Base-by-base conservation (phyloP, 2,797 vertebrate species). In the Paramormyrops hopkinsi region DNA sequence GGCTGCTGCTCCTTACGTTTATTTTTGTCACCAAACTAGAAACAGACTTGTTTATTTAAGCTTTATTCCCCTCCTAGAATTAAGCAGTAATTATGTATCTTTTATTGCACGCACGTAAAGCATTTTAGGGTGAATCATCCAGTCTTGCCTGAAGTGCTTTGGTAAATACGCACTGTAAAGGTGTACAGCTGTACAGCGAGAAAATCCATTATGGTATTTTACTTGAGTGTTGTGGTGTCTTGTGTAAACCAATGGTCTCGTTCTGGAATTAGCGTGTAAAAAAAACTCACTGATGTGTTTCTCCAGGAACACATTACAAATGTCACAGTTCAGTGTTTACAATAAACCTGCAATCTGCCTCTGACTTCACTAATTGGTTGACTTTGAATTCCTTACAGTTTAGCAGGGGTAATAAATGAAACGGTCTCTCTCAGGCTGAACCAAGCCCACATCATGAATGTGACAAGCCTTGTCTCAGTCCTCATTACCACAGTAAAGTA, bases 401-500 rank as follows among this genome's bases (percentile, higher is more conserved):
- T 56, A 87, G 25, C 51, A n/a, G 33, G 19, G 33, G 86, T 59
- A 56, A 59, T 86, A 54, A 56, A 86, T 59, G 86, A 86, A 56
- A 56, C 51, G 17, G 54, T 59, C 53, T 87, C 83, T 85, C 14
- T 87, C 19, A 59, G 53, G 17, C 86, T 59, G 86, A 87, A 59
- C 53, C 86, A 56, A 85, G 83, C 44, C 44, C 44, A 87, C 25
- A 87, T 41, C 51, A 59, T 56, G 51, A 87, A 53, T 37, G 29
- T 87, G 53, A 56, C 51, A 54, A 54, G 53, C 37, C 86, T 85
- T 85, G 83, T 85, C 44, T 85, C 25, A 33, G 48, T 86, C 46
- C 86, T 87, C 86, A 87, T 87, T 87, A 87, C 25, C 33, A 56
- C 51, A 87, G 51, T 87, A 56, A 59, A 56, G 33, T 37, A 51